A percentile compares a stretch with the other conserved stretches of the same genome.
Evolutionary conservation across 2,888 invertebrate genomes (phyloP).

Genomic region (Choreutis nemorana): DNA sequence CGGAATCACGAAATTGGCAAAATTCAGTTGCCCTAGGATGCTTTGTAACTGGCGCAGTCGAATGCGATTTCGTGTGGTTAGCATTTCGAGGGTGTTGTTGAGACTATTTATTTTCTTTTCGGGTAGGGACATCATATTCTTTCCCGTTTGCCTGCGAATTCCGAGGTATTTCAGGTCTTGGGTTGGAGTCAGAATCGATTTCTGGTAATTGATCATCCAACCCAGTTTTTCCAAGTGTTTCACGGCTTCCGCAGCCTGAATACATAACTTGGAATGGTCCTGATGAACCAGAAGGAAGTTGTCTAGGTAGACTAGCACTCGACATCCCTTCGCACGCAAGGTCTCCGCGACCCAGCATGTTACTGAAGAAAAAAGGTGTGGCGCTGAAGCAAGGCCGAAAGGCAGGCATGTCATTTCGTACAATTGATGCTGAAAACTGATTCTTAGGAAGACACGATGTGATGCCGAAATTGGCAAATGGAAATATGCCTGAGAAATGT

Average conservation of each 20-base stretch:
- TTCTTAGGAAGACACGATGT: too few relatives aligned
- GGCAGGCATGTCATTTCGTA: conserved; percentile 10
- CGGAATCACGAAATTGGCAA: conserved; percentile 5
- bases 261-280: conserved; percentile 4
- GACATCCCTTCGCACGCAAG: conserved; percentile 7
- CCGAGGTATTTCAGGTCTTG: conserved; percentile 10
- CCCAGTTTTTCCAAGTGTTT: conserved; percentile 8
- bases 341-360: conserved; percentile 12
- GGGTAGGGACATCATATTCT: conserved; percentile 7
- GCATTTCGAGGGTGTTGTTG: neutral
- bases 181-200: conserved; percentile 9
- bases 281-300: conserved; percentile 12
- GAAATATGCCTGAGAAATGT: too few relatives aligned
- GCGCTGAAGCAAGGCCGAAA: conserved; percentile 11
- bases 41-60: conserved; percentile 3
- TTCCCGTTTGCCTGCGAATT: conserved; percentile 7
- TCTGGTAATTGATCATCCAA: conserved; percentile 12
- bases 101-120: conserved; percentile 4
- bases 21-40: conserved; percentile 6
- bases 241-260: conserved; percentile 8
- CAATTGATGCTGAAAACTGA: too few relatives aligned
- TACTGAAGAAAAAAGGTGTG: conserved; percentile 7
- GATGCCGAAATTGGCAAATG: too few relatives aligned
- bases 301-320: conserved; percentile 13
- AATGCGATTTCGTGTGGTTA: conserved; percentile 2